These are phyloP conservation scores for Blastobasis lacticolella DNA, from an alignment of 2,888 invertebrate species.

Conservation along the genomic window DNA sequence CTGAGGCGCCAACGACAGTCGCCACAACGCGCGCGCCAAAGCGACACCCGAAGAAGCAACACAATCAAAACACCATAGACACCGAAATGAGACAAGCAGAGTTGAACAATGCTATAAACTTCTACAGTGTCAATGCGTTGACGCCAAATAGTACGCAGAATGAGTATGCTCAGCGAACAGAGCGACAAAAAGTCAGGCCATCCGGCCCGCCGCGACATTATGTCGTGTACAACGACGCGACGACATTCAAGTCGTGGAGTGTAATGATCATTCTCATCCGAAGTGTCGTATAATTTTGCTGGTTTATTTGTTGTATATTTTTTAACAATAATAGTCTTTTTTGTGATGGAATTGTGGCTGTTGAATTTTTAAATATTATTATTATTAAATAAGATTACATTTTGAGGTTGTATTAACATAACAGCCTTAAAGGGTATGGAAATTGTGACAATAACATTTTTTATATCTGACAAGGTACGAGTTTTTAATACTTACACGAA, in stretches of 20 bases:
- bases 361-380: constrained; percentile 43
- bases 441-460: constrained; percentile 48
- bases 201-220: constrained; percentile 54
- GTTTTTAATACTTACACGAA: too few species aligned
- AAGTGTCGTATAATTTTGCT: constrained; percentile 15
- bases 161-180: constrained; percentile 56
- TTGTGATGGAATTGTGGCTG: constrained; percentile 69
- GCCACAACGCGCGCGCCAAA: constrained; percentile 54
- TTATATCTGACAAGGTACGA: too few species aligned
- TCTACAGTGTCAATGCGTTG: constrained; percentile 45
- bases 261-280: too few species aligned
- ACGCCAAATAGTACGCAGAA: constrained; percentile 47
- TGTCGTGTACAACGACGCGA: constrained; percentile 41
- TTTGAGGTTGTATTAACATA: constrained; percentile 6
- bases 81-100: constrained; percentile 50
- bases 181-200: constrained; percentile 61
- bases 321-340: constrained; percentile 28
- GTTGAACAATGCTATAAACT: constrained; percentile 52
- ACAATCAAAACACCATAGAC: constrained; percentile 54
- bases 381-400: constrained; percentile 20
- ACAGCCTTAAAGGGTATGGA: constrained; percentile 43
- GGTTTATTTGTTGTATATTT: constrained; percentile 11
- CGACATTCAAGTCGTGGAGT: constrained; percentile 4
- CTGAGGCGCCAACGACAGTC: constrained; percentile 36
- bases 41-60: constrained; percentile 55